Percentiles rank a stretch among this genome's conserved stretches.
phyloP scores from a whole-genome alignment of 1,140 invertebrate species.

The Drepana arcuata region DNA sequence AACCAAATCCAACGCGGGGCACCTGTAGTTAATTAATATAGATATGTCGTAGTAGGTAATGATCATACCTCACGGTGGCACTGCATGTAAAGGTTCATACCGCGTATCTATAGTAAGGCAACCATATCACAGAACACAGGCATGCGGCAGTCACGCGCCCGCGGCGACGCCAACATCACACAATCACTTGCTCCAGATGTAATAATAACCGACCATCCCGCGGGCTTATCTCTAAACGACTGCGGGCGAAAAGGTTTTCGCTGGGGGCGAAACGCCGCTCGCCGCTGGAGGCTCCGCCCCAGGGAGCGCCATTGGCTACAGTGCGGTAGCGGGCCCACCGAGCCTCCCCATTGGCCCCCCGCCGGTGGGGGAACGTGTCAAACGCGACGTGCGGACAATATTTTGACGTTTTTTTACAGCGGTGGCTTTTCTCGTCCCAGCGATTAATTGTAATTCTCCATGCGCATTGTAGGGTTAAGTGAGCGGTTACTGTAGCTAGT shows the following conservation, averaged over 20 bases:
- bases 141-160: constrained; percentile 31
- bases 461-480: constrained; percentile 65
- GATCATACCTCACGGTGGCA: constrained; percentile 67
- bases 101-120: constrained; percentile 58
- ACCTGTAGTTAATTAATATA: too few species aligned
- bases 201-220: constrained; percentile 69
- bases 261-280: constrained; percentile 61
- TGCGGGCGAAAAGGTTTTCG: constrained; percentile 68
- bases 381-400: constrained; percentile 39
- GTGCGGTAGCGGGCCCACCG: constrained; percentile 28
- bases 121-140: constrained; percentile 63
- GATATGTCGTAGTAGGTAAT: too few species aligned
- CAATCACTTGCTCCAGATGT: constrained; percentile 54
- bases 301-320: constrained; percentile 53
- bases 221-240: constrained; percentile 69
- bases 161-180: constrained; percentile 43
- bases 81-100: constrained; percentile 68
- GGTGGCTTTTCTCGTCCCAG: constrained; percentile 55
- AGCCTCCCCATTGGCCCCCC: constrained; percentile 51
- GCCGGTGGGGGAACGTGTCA: constrained; percentile 34
- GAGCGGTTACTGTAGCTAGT: constrained; percentile 44
- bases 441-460: constrained; percentile 67
- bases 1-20: too few species aligned
- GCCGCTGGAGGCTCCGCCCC: constrained; percentile 61
- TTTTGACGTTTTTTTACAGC: constrained; percentile 63